phyloP scores from a whole-genome alignment of 1,140 invertebrate genomes.

The Periplaneta americana region DNA sequence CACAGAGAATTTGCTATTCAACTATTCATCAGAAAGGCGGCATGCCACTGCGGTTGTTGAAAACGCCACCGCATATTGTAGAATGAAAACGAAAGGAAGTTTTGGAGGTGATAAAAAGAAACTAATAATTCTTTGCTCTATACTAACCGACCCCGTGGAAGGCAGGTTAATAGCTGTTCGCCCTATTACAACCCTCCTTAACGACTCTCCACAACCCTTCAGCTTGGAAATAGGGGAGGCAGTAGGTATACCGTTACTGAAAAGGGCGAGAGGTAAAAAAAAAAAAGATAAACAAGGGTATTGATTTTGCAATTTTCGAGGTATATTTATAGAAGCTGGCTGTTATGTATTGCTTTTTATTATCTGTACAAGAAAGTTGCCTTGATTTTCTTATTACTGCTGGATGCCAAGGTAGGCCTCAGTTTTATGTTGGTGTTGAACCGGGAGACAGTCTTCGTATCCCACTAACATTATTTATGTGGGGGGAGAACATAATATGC shows the following conservation, averaged over 20 bases:
- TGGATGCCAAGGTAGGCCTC: neutral
- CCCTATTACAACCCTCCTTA: neutral
- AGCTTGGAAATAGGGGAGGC: too few relatives aligned
- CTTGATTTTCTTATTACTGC: neutral
- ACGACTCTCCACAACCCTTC: neutral
- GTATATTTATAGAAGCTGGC: neutral
- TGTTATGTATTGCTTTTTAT: conserved; percentile 3
- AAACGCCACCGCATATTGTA: neutral
- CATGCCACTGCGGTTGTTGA: neutral
- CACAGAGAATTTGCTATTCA: neutral
- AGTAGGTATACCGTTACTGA: neutral
- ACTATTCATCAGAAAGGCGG: neutral
- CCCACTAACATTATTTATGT: too few relatives aligned
- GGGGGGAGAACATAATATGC: too few relatives aligned
- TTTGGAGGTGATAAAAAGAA: neutral
- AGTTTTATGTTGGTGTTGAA: neutral
- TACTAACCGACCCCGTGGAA: neutral
- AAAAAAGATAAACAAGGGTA: conserved; percentile 6
- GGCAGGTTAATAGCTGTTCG: neutral
- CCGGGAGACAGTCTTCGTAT: neutral
- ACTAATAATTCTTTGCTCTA: neutral
- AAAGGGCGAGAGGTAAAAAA: too few relatives aligned
- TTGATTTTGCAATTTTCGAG: conserved; percentile 10
- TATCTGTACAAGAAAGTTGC: neutral
- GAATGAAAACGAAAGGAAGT: neutral